These are phyloP conservation scores for Acanthis flammea DNA, from an alignment of 2,797 vertebrate genomes.

Conservation along the genomic window DNA sequence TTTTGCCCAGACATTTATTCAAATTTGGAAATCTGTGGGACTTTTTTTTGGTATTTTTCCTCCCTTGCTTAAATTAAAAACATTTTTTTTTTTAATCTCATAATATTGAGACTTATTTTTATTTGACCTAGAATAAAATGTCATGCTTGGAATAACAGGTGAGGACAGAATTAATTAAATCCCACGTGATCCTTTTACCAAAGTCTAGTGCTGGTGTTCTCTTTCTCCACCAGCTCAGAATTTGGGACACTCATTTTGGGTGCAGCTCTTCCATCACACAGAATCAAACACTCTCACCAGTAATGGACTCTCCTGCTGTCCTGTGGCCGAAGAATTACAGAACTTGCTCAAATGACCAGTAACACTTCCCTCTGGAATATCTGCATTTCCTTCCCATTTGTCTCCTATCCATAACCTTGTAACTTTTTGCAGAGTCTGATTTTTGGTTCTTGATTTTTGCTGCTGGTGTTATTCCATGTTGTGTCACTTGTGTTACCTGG, in stretches of 20 bases:
- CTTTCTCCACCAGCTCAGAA: not conserved
- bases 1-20: not conserved
- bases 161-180: not conserved
- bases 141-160: fast-evolving
- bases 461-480: not conserved
- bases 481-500: not conserved
- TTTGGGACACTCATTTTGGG: not conserved
- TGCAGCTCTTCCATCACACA: fast-evolving
- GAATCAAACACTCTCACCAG: not conserved
- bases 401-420: not conserved
- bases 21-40: not conserved
- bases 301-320: not conserved
- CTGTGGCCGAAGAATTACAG: not conserved
- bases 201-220: not conserved
- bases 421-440: not conserved
- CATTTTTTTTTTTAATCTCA: fast-evolving
- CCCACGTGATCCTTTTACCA: fast-evolving
- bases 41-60: fast-evolving
- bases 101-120: not conserved
- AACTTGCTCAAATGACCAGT: not conserved
- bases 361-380: not conserved
- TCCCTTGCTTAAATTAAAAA: not conserved
- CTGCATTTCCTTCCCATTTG: not conserved
- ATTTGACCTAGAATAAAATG: not conserved
- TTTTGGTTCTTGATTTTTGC: not conserved